Evolutionary conservation across 2,113 vertebrate genomes (phyloP), one percentile per base, ranked within the genome.

Genomic region (Azemiops feae): DNA sequence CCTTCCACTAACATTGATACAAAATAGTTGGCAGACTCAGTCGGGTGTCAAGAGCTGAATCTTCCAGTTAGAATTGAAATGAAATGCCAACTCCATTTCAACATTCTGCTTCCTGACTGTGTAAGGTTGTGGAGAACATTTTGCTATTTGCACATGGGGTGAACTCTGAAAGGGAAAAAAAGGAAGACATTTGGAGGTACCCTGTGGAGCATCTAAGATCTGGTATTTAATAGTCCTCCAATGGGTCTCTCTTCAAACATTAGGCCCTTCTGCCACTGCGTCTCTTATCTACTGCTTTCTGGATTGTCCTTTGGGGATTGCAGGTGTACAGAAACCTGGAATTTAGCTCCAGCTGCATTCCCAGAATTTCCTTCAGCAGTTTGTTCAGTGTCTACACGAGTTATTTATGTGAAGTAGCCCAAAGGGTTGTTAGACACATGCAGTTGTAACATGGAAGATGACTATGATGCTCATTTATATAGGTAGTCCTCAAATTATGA

Each of bases 401-500:
- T 81, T 81, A 81, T 81, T 81, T 39, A 81, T 81, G 16, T 81
- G 30, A 39, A 74, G 1, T 81, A 39, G n/a, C 16, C 16, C 69
- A 39, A 74, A 74, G 69, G 18, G 16, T 34, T 74, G 16, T 74
- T 74, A 74, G 16, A 74, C 5, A 18, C 16, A 39, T 39, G 16
- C n/a, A 20, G 34, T 39, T 39, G 16, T 22, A 23, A 86, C 93
- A 95, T 95, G 81, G 12, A 91, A 86, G 53, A 43, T 45, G 90
- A 92, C 92, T 52, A 90, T 25, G 1, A 88, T 2, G 93, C 22
- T 34, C 60, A 60, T 69, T 69, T 69, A 69, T 69, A 69, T n/a
- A n/a, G 12, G 60, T 14, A 69, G 60, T 4, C 30, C 12, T 69
- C 4, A 3, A n/a, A 69, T 69, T 69, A 69, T n/a, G 11, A n/a